These are phyloP conservation scores for Leptinotarsa rubiginosa DNA, from an alignment of 2,888 invertebrate species.

Conservation along the genomic window DNA sequence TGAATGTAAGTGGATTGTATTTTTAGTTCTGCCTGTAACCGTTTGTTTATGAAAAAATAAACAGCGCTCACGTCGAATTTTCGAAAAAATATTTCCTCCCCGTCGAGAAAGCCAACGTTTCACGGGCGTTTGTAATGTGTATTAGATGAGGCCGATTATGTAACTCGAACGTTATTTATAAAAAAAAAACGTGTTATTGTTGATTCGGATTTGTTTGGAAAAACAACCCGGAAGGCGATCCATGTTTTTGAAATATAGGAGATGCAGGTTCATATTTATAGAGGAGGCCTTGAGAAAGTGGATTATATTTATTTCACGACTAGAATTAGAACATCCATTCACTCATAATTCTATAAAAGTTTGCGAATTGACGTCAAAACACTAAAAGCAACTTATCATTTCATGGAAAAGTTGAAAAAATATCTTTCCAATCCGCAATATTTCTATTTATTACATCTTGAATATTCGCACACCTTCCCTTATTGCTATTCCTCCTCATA, in stretches of 20 bases:
- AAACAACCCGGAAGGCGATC: slow-evolving; percentile 3
- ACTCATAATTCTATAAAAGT: slow-evolving; percentile 1
- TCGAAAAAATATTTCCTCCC: slow-evolving; percentile 14
- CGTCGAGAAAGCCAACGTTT: neutral
- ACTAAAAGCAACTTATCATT: neutral
- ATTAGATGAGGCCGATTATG: neutral
- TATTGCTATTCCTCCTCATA: too few species aligned
- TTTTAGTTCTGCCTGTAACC: slow-evolving; percentile 29
- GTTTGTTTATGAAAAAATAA: slow-evolving; percentile 27
- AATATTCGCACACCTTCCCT: too few species aligned
- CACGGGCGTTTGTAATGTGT: neutral
- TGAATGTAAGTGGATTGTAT: slow-evolving; percentile 54
- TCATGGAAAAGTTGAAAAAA: too few species aligned
- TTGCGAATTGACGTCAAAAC: neutral
- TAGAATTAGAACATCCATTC: neutral
- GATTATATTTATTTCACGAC: neutral
- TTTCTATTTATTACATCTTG: too few species aligned
- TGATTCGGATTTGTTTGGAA: neutral
- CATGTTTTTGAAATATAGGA: neutral
- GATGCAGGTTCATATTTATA: slow-evolving; percentile 2
- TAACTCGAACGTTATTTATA: slow-evolving; percentile 2
- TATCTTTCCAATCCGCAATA: too few species aligned
- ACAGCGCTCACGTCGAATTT: slow-evolving; percentile 25
- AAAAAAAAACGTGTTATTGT: neutral
- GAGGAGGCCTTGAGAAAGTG: slow-evolving; percentile 4